A percentile compares a stretch with the other conserved stretches of the same genome.
phyloP scores from a whole-genome alignment of 1,140 invertebrate genomes.

The Hycleus phaleratus region DNA sequence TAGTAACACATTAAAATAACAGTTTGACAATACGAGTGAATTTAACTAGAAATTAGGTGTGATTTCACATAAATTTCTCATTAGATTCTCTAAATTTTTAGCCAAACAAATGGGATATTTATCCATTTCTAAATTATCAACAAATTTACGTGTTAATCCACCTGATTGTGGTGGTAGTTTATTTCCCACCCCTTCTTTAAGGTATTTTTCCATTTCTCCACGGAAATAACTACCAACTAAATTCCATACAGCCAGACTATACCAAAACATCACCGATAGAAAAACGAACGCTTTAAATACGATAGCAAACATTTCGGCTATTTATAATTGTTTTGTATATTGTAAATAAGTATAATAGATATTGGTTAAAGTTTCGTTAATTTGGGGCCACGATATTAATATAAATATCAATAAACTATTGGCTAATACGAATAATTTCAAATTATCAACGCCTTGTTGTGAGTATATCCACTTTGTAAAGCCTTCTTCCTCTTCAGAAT shows the following conservation, averaged over 20 bases:
- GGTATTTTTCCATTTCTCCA: constrained; percentile 41
- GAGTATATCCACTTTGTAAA: constrained; percentile 51
- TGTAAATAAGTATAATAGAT: constrained; percentile 41
- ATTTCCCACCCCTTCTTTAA: background rate
- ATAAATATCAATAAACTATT: constrained; percentile 50
- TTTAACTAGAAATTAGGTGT: too few species aligned
- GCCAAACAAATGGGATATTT: background rate
- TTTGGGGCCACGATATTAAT: constrained; percentile 49
- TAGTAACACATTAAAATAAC: too few species aligned
- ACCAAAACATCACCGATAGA: constrained; percentile 43
- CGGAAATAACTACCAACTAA: constrained; percentile 48
- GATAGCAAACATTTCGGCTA: constrained; percentile 13
- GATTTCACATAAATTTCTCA: background rate
- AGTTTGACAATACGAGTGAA: too few species aligned
- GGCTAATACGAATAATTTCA: constrained; percentile 51
- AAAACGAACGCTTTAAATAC: constrained; percentile 37
- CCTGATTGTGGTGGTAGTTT: background rate
- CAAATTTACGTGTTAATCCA: background rate
- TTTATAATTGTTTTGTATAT: constrained; percentile 13
- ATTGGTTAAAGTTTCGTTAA: constrained; percentile 40
- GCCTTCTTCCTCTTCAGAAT: constrained; percentile 40
- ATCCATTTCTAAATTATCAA: background rate
- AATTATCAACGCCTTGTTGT: constrained; percentile 47
- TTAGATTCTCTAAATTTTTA: background rate
- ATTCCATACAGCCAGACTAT: constrained; percentile 45